A percentile compares a stretch with the other conserved stretches of the same genome.
phyloP scores from a whole-genome alignment of 2,888 invertebrate species.

The Nymphalis urticae region DNA sequence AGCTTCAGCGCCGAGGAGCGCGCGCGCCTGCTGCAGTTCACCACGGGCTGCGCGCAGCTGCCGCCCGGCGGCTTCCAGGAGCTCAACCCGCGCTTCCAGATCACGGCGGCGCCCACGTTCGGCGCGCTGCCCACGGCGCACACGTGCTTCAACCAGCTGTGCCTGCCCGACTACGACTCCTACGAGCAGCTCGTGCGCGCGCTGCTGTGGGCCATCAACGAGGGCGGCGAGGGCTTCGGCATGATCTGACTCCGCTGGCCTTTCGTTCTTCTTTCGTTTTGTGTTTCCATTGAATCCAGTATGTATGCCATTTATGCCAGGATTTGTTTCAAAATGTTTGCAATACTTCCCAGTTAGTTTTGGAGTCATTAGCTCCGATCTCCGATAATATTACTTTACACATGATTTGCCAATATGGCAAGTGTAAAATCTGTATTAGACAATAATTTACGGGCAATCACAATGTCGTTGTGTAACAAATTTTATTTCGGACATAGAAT shows the following conservation, averaged over 20 bases:
- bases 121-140: conserved; percentile 96
- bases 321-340: no score
- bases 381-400: no score
- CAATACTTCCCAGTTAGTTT: no score
- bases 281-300: no score
- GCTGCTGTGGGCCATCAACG: conserved; percentile 94
- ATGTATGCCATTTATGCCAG: no score
- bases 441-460: no score
- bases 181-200: conserved; percentile 97
- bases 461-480: no score
- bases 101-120: conserved; percentile 93
- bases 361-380: no score
- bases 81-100: conserved; percentile 94
- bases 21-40: conserved; percentile 95
- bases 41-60: conserved; percentile 95
- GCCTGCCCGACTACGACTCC: conserved; percentile 95
- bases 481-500: no score
- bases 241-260: conserved; percentile 53
- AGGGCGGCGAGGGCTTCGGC: conserved; percentile 95
- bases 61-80: conserved; percentile 93
- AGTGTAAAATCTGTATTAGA: no score
- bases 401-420: no score
- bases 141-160: conserved; percentile 98
- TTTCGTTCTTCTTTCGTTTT: background rate
- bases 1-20: conserved; percentile 95